Conservation (phyloP, 2,113 vertebrate species). For the Apodemus speciosus region DNA sequence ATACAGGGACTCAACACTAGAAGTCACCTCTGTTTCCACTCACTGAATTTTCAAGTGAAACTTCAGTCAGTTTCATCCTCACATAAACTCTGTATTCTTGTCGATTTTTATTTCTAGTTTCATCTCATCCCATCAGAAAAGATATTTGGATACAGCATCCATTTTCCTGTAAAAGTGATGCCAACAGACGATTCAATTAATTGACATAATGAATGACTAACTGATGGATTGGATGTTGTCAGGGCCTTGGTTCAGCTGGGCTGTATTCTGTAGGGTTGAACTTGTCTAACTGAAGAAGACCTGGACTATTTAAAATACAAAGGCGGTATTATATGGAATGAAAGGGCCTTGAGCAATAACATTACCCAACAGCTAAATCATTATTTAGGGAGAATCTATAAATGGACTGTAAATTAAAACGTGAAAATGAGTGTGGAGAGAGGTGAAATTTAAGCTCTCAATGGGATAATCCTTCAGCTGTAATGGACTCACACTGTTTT, state of each 20-base stretch:
- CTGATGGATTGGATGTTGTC: background rate
- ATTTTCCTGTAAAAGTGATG: background rate
- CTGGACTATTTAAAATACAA: constrained; percentile 37
- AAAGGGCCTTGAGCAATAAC: constrained; percentile 53
- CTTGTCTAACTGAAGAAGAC: constrained; percentile 39
- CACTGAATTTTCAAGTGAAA: background rate
- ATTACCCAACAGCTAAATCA: constrained; percentile 65
- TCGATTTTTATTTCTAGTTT: background rate
- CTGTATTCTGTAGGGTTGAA: background rate
- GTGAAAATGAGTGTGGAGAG: constrained; percentile 56
- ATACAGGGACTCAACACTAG: background rate
- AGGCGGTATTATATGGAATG: constrained; percentile 48
- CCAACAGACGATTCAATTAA: background rate
- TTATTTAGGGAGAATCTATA: constrained; percentile 58
- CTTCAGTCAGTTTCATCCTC: background rate
- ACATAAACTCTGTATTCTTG: background rate
- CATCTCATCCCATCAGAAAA: background rate
- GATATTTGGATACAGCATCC: background rate
- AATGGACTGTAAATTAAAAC: constrained; percentile 70
- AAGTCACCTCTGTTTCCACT: background rate
- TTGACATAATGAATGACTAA: background rate
- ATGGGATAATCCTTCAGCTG: constrained; percentile 66
- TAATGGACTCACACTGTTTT: constrained; percentile 73
- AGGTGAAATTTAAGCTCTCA: constrained; percentile 71
- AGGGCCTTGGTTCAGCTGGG: background rate